A percentile compares a stretch with the other conserved stretches of the same genome.
These are phyloP conservation scores for Drosophila truncata DNA, from an alignment of 1,140 invertebrate genomes.

Conservation along the genomic window DNA sequence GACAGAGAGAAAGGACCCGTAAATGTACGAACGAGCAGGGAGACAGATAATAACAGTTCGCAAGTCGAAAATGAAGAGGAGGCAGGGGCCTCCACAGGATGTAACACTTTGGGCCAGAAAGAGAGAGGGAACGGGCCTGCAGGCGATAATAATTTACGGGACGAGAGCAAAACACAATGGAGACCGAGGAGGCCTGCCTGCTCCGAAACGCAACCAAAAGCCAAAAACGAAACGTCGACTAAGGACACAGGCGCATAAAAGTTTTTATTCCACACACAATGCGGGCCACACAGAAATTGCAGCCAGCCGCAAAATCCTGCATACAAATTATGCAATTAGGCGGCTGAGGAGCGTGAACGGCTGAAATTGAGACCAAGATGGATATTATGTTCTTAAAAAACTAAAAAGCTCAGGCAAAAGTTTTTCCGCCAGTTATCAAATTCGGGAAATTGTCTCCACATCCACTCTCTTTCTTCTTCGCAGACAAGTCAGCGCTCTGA, in stretches of 20 bases:
- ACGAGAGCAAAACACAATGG: constrained; percentile 71
- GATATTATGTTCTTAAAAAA: constrained; percentile 59
- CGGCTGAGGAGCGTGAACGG: constrained; percentile 18
- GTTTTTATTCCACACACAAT: constrained; percentile 52
- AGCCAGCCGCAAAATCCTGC: constrained; percentile 52
- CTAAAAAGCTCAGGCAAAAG: constrained; percentile 44
- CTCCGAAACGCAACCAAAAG: constrained; percentile 36
- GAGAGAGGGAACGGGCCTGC: constrained; percentile 14
- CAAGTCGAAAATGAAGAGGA: constrained; percentile 59
- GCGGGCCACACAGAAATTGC: constrained; percentile 45
- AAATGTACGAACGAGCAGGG: constrained; percentile 52
- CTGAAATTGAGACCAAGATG: constrained; percentile 34
- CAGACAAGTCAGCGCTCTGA: constrained; percentile 28
- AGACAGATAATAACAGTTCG: constrained; percentile 78
- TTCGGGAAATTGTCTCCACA: constrained; percentile 42
- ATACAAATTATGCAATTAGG: constrained; percentile 85
- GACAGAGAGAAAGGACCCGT: constrained; percentile 9
- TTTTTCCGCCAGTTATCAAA: constrained; percentile 64
- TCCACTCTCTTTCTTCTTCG: constrained; percentile 11
- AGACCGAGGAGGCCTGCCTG: constrained; percentile 22
- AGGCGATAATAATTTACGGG: constrained; percentile 75
- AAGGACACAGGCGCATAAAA: constrained; percentile 48
- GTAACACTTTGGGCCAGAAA: constrained; percentile 36
- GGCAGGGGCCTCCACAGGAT: constrained; percentile 16
- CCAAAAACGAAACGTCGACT: constrained; percentile 40